These are phyloP conservation scores for Pollenia labialis DNA, from an alignment of 2,888 invertebrate genomes.

Conservation along the genomic window DNA sequence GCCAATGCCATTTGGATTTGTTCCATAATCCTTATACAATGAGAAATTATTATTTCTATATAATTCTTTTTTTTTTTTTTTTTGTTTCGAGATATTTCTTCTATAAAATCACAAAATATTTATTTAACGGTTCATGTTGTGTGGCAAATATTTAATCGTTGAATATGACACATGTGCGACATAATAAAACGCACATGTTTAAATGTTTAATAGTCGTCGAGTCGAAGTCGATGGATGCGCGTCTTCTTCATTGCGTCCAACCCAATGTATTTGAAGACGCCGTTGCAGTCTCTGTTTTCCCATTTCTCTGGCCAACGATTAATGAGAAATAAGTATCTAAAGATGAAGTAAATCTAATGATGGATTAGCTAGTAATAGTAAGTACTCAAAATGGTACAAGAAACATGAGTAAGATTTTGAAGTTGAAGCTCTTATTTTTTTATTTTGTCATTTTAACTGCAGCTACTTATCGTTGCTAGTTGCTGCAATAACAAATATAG, in stretches of 20 bases:
- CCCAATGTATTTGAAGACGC: background rate
- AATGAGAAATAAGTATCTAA: slow-evolving; percentile 41
- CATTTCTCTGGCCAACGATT: slow-evolving; percentile 47
- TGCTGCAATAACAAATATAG: slow-evolving; percentile 1
- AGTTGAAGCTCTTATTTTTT: background rate
- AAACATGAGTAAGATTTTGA: slow-evolving; percentile 11
- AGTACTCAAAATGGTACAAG: slow-evolving; percentile 25
- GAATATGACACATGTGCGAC: slow-evolving; percentile 71
- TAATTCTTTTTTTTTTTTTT: slow-evolving; percentile 16
- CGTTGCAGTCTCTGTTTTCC: slow-evolving; percentile 4
- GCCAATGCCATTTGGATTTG: slow-evolving; percentile 66
- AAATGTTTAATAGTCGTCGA: slow-evolving; percentile 58
- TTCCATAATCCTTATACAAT: slow-evolving; percentile 69
- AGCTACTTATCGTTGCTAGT: background rate
- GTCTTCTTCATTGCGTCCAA: background rate
- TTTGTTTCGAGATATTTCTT: slow-evolving; percentile 21
- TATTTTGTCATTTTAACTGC: background rate
- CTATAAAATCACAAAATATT: slow-evolving; percentile 55
- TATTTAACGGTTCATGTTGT: slow-evolving; percentile 72
- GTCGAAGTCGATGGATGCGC: background rate
- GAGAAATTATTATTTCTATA: slow-evolving; percentile 34
- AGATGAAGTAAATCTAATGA: slow-evolving; percentile 66
- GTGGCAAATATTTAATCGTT: slow-evolving; percentile 71
- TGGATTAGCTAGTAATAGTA: slow-evolving; percentile 62
- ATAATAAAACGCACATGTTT: slow-evolving; percentile 72